These are phyloP conservation scores for Zaprionus tsacasi DNA, from an alignment of 1,140 invertebrate species.

Conservation along the genomic window DNA sequence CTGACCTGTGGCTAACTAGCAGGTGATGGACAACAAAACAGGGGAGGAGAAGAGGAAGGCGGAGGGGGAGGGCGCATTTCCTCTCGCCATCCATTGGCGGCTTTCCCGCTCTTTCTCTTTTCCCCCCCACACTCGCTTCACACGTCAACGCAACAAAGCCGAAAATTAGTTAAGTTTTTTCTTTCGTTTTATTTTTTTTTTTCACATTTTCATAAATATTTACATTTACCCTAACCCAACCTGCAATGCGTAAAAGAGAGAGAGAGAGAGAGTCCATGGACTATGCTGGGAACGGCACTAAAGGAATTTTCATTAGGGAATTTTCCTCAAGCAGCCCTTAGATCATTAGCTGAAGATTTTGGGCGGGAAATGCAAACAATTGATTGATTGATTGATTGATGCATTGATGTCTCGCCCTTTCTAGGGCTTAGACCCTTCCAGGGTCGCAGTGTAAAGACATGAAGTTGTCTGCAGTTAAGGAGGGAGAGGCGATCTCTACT, in stretches of 20 bases:
- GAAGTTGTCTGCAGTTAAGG: conserved; percentile 16
- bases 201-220: conserved; percentile 43
- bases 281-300: conserved; percentile 12
- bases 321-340: conserved; percentile 9
- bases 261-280: conserved; percentile 54
- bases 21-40: conserved; percentile 34
- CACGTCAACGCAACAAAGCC: conserved; percentile 80
- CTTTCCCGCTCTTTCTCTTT: conserved; percentile 22
- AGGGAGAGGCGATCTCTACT: background rate
- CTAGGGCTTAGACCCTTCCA: background rate
- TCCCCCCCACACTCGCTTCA: conserved; percentile 41
- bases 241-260: conserved; percentile 26
- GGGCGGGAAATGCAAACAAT: background rate
- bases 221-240: conserved; percentile 40
- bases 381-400: conserved; percentile 14
- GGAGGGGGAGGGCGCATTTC: conserved; percentile 9
- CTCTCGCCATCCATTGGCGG: background rate
- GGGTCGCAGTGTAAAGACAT: conserved; percentile 1
- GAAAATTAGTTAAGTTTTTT: conserved; percentile 80
- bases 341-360: conserved; percentile 12
- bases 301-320: background rate
- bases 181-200: conserved; percentile 1
- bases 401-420: conserved; percentile 7
- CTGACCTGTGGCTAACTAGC: conserved; percentile 44
- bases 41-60: background rate